Base-by-base conservation (phyloP, 2,888 invertebrate genomes). In the Phrixothrix hirtus region DNA sequence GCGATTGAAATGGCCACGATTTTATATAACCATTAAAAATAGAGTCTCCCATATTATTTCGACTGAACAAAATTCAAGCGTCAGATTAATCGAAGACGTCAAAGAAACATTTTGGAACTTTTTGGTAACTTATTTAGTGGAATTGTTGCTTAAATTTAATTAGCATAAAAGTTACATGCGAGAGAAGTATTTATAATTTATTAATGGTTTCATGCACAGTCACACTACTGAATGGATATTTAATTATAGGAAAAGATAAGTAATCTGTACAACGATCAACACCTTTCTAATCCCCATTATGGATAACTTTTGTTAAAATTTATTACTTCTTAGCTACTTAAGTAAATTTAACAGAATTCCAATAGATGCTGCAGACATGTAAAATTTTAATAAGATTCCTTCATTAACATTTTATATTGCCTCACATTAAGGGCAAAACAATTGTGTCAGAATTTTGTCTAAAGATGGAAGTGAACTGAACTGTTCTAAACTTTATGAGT, bases 1-100 rank as follows among this genome's bases (percentile, higher is more conserved):
- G 43, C 31, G 29, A 32, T 32, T 12, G 31, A 41, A 26, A 25
- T 47, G 38, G 38, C 25, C 54, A 55, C 44, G 54, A 55, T 48
- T 37, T 30, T 31, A 9, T 53, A 43, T 48, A n/a, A n/a, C n/a
- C n/a, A n/a, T n/a, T n/a, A n/a, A n/a, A n/a, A n/a, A n/a, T n/a
- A n/a, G n/a, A n/a, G n/a, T n/a, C n/a, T n/a, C n/a, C n/a, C n/a
- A n/a, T n/a, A n/a, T n/a, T n/a, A n/a, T n/a, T n/a, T n/a, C n/a
- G n/a, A n/a, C n/a, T n/a, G n/a, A n/a, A n/a, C 13, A 48, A 48
- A 37, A 43, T 53, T 27, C 31, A 26, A 37, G 30, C 21, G 13
- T 25, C 13, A 30, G 38, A 44, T 35, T 31, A 12, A 38, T 37
- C 43, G 38, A 43, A 52, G n/a, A n/a, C n/a, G n/a, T n/a, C n/a